These are phyloP conservation scores for Gymnarchus niloticus DNA, from an alignment of 2,113 vertebrate genomes.

Conservation along the genomic window DNA sequence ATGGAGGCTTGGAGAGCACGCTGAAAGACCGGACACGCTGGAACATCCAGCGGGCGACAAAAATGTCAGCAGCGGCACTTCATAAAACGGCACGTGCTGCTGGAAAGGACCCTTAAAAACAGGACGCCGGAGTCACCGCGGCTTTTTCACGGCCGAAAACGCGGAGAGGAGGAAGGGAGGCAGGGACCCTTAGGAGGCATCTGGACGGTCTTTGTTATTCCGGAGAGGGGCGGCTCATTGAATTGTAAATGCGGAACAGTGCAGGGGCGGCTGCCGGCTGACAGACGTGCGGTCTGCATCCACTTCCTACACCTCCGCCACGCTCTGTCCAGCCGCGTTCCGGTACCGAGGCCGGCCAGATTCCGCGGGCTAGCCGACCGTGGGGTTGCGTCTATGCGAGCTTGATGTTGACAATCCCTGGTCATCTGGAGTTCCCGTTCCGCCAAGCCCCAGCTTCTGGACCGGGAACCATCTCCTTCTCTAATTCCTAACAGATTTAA, in stretches of 20 bases:
- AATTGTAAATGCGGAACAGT: conserved; percentile 45
- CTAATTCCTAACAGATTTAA: conserved; percentile 23
- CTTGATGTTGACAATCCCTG: neutral
- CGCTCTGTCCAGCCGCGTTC: neutral
- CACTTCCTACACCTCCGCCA: conserved; percentile 21
- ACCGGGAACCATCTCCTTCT: neutral
- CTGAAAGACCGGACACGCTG: neutral
- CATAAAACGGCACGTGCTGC: neutral
- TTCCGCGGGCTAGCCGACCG: neutral
- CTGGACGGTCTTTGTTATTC: conserved; percentile 42
- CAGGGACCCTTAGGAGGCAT: conserved; percentile 24
- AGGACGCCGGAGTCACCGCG: neutral
- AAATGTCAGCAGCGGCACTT: neutral
- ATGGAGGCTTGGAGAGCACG: neutral
- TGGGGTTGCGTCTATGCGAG: neutral
- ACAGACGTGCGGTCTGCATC: conserved; percentile 34
- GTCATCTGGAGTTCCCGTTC: neutral
- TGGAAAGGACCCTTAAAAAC: neutral
- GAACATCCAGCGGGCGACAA: neutral
- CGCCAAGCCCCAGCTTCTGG: too few relatives aligned
- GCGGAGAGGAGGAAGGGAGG: neutral
- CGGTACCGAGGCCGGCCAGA: neutral
- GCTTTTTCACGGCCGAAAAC: neutral
- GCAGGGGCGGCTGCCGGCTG: conserved; percentile 30
- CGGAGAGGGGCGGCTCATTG: conserved; percentile 46